Conservation (phyloP, 2,113 vertebrate genomes). For the Scatophagus argus region DNA sequence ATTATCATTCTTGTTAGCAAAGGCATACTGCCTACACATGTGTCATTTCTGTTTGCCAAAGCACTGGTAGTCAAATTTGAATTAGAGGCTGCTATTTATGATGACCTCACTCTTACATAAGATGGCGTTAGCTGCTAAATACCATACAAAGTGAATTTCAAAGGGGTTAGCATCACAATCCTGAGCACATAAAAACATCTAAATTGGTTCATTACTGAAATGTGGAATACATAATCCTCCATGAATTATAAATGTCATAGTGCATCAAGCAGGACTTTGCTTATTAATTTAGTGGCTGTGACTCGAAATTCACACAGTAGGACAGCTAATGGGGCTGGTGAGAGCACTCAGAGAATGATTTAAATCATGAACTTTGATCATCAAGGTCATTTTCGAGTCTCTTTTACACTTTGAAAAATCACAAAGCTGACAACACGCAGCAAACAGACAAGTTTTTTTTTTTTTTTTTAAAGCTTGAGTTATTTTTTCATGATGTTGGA, state of each 20-base stretch:
- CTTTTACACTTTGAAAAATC: not conserved
- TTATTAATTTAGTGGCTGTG: slow-evolving; percentile 59
- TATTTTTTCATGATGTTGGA: slow-evolving; percentile 26
- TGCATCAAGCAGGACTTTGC: slow-evolving; percentile 49
- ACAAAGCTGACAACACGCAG: not conserved
- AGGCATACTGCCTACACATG: not conserved
- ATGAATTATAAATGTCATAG: slow-evolving; percentile 54
- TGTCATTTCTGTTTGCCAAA: slow-evolving; percentile 9
- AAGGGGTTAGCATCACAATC: slow-evolving; percentile 27
- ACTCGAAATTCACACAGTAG: slow-evolving; percentile 29
- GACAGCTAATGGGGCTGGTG: slow-evolving; percentile 39
- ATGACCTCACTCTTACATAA: slow-evolving; percentile 41
- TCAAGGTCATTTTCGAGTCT: slow-evolving; percentile 25
- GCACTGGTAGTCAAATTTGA: slow-evolving; percentile 1
- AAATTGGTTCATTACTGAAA: slow-evolving; percentile 40
- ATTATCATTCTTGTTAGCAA: not conserved
- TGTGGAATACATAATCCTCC: slow-evolving; percentile 39
- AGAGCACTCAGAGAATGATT: slow-evolving; percentile 27
- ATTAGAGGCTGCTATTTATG: slow-evolving; percentile 13
- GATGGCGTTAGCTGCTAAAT: slow-evolving; percentile 27
- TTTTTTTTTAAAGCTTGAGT: not conserved
- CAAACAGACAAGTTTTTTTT: not conserved
- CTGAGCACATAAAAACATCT: slow-evolving; percentile 24
- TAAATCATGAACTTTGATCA: slow-evolving; percentile 43
- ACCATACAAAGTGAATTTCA: slow-evolving; percentile 37